Conservation (phyloP, 2,113 vertebrate species). For the Tor tambroides region DNA sequence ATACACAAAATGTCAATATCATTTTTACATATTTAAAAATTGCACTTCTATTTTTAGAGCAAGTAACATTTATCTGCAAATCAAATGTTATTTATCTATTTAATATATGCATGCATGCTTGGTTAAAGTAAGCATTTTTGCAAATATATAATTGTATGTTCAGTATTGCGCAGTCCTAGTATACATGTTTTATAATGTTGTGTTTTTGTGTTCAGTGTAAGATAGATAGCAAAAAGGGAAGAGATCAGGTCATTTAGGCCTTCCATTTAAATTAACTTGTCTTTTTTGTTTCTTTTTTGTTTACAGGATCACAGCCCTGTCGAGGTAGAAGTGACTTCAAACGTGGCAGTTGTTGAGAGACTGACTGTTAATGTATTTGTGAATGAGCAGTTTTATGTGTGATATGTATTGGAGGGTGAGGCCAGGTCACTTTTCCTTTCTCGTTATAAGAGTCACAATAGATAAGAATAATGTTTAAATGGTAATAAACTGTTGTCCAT, state of each 20-base stretch:
- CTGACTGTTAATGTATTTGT: slow-evolving; percentile 44
- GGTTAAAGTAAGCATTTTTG: background rate
- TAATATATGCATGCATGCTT: background rate
- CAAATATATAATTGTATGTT: background rate
- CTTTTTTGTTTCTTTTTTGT: slow-evolving; percentile 6
- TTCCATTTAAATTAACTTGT: background rate
- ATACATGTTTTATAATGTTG: no score
- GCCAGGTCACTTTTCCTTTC: slow-evolving; percentile 58
- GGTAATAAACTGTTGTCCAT: background rate
- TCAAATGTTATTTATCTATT: background rate
- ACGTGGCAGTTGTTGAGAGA: slow-evolving; percentile 42
- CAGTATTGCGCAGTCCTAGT: no score
- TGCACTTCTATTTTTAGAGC: background rate
- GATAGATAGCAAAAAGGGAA: background rate
- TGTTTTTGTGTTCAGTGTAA: background rate
- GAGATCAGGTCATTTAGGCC: background rate
- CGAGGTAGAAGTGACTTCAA: slow-evolving; percentile 77
- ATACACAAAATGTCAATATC: no score
- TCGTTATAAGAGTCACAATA: slow-evolving; percentile 41
- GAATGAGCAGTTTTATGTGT: slow-evolving; percentile 26
- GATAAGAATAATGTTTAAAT: slow-evolving; percentile 23
- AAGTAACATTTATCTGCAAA: background rate
- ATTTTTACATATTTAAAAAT: background rate
- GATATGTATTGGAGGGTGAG: slow-evolving; percentile 12
- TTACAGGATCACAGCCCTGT: slow-evolving; percentile 76